Conservation (phyloP, 2,113 vertebrate genomes). For the Oostethus manadensis region DNA sequence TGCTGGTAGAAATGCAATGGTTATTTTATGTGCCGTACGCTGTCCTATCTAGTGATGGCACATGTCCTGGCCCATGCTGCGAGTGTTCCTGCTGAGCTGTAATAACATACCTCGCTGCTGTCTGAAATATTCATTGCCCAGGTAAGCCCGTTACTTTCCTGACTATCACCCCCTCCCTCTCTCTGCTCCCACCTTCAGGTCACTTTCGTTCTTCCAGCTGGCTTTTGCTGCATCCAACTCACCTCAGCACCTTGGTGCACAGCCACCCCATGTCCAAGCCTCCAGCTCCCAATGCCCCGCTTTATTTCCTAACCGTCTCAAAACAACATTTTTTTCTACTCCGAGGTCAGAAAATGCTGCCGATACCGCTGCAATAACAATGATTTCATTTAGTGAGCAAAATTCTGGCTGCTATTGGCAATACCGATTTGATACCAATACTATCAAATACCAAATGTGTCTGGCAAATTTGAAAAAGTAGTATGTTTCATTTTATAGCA, state of each 20-base stretch:
- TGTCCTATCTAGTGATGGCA: conserved; percentile 54
- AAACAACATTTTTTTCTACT: neutral
- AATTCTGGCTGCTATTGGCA: too few species aligned
- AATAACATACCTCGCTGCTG: conserved; percentile 68
- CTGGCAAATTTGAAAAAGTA: too few species aligned
- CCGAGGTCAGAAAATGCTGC: neutral
- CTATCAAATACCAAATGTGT: too few species aligned
- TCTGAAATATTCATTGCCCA: conserved; percentile 71
- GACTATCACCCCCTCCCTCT: conserved; percentile 53
- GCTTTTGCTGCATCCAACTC: conserved; percentile 40
- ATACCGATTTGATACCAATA: too few species aligned
- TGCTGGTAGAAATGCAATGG: conserved; percentile 12
- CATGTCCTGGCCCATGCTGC: conserved; percentile 59
- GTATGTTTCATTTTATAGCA: too few species aligned
- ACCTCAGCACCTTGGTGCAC: conserved; percentile 29
- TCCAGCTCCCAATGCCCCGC: conserved; percentile 35
- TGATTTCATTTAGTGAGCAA: too few species aligned
- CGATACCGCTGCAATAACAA: too few species aligned
- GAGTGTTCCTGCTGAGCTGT: conserved; percentile 61
- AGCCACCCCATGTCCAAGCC: conserved; percentile 16
- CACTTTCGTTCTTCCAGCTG: conserved; percentile 57
- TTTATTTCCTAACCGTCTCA: conserved; percentile 22
- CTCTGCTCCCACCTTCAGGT: conserved; percentile 43
- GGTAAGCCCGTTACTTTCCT: conserved; percentile 64
- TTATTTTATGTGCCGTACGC: conserved; percentile 20